A percentile compares a stretch with the other conserved stretches of the same genome.
phyloP scores from a whole-genome alignment of 2,113 vertebrate genomes.

The Panthera leo region DNA sequence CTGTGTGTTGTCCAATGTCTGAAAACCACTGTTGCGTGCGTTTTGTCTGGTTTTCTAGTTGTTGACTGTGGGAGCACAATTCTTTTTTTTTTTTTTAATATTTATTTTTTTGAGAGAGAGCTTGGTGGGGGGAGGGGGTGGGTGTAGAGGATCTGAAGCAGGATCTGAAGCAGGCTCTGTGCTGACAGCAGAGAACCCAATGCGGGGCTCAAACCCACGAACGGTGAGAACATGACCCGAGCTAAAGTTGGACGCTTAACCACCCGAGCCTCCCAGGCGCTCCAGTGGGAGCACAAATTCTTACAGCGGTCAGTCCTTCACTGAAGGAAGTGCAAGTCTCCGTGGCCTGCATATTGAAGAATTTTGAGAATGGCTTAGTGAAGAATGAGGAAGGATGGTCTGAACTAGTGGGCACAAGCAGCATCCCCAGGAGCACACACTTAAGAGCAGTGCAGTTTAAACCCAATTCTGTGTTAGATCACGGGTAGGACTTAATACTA shows the following conservation, averaged over 20 bases:
- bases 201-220: too few relatives aligned
- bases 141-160: too few relatives aligned
- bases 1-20: not conserved
- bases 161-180: too few relatives aligned
- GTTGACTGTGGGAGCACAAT: not conserved
- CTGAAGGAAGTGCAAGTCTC: not conserved
- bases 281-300: not conserved
- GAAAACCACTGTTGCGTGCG: not conserved
- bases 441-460: not conserved
- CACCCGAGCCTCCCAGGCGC: too few relatives aligned
- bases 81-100: not conserved
- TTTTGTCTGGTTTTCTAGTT: not conserved
- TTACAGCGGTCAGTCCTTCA: not conserved
- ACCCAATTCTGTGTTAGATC: not conserved
- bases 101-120: too few relatives aligned
- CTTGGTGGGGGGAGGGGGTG: too few relatives aligned
- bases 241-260: too few relatives aligned
- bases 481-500: not conserved
- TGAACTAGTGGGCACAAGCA: not conserved
- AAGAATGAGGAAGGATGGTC: not conserved
- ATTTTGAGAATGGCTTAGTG: not conserved
- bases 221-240: too few relatives aligned
- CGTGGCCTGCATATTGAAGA: not conserved
- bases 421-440: not conserved
- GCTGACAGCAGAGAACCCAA: too few relatives aligned